Evolutionary conservation across 2,888 invertebrate genomes (phyloP).

Genomic region (Listrodromus nycthemerus): DNA sequence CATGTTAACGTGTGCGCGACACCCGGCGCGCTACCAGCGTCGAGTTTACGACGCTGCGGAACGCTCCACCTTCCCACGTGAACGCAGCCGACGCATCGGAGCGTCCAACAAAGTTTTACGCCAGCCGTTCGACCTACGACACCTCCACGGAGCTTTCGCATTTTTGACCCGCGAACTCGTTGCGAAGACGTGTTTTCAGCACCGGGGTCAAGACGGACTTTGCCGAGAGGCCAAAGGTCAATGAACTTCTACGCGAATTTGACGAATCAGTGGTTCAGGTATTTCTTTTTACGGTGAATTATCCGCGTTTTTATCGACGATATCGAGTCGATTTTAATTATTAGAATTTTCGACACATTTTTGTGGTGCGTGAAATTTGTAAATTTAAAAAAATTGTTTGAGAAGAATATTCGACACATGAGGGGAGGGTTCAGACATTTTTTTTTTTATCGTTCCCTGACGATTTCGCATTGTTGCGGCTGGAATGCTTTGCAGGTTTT

Average conservation of each 20-base stretch:
- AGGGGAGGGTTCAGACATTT: too few species aligned
- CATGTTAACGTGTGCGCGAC: constrained; percentile 63
- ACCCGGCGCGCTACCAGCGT: constrained; percentile 35
- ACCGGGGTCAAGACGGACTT: neutral
- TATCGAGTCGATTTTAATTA: too few species aligned
- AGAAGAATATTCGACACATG: too few species aligned
- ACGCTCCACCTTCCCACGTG: constrained; percentile 48
- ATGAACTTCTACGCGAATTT: neutral
- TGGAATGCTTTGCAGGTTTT: neutral
- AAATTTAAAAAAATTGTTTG: too few species aligned
- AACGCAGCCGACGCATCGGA: neutral
- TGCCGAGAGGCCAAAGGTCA: neutral
- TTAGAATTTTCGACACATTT: too few species aligned
- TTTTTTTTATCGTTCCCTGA: too few species aligned
- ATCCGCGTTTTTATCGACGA: too few species aligned
- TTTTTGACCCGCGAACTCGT: constrained; percentile 29
- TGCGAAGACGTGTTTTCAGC: neutral
- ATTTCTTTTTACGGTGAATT: too few species aligned
- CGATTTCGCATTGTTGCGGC: too few species aligned
- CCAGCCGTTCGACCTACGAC: neutral
- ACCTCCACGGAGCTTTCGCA: neutral
- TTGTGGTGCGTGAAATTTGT: too few species aligned
- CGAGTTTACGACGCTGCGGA: constrained; percentile 43
- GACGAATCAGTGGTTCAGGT: too few species aligned
- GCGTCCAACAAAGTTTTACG: constrained; percentile 22